phyloP scores from a whole-genome alignment of 2,888 invertebrate species.

The Mechanitis messenoides region DNA sequence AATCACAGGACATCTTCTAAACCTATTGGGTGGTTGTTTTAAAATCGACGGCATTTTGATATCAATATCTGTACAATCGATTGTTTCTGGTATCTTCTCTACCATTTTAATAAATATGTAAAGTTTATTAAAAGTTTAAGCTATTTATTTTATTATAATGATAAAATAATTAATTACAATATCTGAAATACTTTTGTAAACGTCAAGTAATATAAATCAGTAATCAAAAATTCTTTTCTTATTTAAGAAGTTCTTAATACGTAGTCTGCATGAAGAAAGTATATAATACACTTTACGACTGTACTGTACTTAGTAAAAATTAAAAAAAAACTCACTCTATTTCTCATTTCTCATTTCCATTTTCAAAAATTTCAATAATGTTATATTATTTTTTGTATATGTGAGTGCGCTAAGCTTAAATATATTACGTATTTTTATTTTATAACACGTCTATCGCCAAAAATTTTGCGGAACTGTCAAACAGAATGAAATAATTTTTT shows the following conservation, averaged over 20 bases:
- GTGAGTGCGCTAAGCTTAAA: too few species aligned
- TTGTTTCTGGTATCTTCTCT: constrained; percentile 25
- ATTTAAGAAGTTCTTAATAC: background rate
- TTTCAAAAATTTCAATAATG: too few species aligned
- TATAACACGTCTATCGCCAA: too few species aligned
- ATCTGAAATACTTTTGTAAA: constrained; percentile 15
- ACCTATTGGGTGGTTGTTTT: constrained; percentile 24
- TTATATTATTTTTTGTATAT: too few species aligned
- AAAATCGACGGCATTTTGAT: constrained; percentile 35
- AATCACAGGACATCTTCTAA: constrained; percentile 43
- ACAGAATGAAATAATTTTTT: too few species aligned
- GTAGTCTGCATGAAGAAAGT: too few species aligned
- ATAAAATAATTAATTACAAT: background rate
- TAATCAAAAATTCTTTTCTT: constrained; percentile 18
- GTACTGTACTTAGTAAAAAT: too few species aligned
- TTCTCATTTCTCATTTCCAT: too few species aligned
- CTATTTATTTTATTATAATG: background rate
- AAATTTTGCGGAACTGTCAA: too few species aligned
- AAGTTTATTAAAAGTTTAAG: background rate
- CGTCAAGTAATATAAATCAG: constrained; percentile 37
- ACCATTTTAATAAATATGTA: constrained; percentile 14
- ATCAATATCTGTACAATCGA: constrained; percentile 36
- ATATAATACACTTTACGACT: too few species aligned
- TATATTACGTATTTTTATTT: too few species aligned
- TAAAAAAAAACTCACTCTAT: too few species aligned